Evolutionary conservation across 2,888 invertebrate genomes (phyloP).

Genomic region (Pseudococcus viburni): DNA sequence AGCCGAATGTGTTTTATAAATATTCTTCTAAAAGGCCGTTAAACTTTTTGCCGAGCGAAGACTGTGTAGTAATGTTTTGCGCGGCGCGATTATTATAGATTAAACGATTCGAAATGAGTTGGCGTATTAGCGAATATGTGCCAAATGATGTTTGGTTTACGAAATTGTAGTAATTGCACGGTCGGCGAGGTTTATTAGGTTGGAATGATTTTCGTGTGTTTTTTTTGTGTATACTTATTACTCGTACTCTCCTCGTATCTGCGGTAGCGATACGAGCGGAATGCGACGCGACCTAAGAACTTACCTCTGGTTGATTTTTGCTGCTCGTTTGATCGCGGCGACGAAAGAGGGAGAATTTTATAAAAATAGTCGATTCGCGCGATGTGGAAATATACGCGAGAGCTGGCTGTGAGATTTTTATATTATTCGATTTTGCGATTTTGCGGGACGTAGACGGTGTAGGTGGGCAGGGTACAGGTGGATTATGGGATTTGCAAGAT

Average conservation of each 20-base stretch:
- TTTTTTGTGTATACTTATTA: neutral
- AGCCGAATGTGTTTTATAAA: conserved; percentile 25
- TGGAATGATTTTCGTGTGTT: conserved; percentile 21
- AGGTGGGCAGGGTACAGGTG: neutral
- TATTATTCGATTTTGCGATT: neutral
- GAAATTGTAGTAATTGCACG: conserved; percentile 54
- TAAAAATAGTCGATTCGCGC: conserved; percentile 23
- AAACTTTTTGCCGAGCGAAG: conserved; percentile 37
- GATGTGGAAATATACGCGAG: neutral
- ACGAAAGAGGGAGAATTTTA: neutral
- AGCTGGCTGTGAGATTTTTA: neutral
- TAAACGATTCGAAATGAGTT: conserved; percentile 54
- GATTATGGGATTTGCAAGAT: neutral
- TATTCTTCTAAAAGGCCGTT: conserved; percentile 53
- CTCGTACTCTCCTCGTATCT: too few species aligned
- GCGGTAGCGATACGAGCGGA: too few species aligned
- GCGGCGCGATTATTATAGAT: conserved; percentile 60
- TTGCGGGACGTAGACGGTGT: neutral
- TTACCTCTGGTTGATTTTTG: neutral
- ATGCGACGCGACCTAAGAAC: neutral
- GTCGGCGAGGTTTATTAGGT: conserved; percentile 44
- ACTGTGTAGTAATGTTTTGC: conserved; percentile 41
- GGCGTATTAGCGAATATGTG: conserved; percentile 57
- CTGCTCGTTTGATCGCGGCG: neutral
- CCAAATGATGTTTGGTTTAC: conserved; percentile 62